These are phyloP conservation scores for Druon quercuslanigerum DNA, from an alignment of 1,140 invertebrate genomes.

Conservation along the genomic window DNA sequence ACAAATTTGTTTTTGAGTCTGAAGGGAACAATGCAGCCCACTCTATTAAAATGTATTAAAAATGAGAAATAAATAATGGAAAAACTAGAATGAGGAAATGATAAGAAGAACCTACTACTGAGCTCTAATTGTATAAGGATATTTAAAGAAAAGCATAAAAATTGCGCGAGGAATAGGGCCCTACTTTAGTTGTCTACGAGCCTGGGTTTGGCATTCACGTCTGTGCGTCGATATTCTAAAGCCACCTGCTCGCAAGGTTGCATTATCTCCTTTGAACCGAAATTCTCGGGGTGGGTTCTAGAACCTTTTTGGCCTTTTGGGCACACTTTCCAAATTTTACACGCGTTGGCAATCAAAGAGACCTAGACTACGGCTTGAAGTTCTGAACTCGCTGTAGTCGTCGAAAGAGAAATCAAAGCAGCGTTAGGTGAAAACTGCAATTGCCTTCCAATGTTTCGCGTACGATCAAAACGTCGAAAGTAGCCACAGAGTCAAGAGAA, in stretches of 20 bases:
- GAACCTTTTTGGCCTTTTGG: background rate
- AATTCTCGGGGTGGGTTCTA: background rate
- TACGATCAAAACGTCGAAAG: slow-evolving; percentile 22
- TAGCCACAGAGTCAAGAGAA: background rate
- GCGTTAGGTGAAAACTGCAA: background rate
- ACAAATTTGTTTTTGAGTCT: too few relatives aligned
- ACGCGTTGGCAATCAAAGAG: background rate
- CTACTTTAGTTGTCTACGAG: background rate
- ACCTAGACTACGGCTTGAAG: background rate
- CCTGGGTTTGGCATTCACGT: background rate
- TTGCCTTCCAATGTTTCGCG: slow-evolving; percentile 20
- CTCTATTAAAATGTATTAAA: too few relatives aligned
- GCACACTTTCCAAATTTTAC: background rate
- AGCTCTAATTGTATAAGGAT: too few relatives aligned
- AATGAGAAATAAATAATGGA: background rate
- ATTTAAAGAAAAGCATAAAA: background rate
- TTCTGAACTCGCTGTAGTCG: background rate
- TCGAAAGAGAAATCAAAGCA: background rate
- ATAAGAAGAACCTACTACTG: background rate
- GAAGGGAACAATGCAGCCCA: too few relatives aligned
- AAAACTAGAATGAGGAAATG: background rate
- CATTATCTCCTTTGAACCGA: background rate
- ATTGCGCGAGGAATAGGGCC: background rate
- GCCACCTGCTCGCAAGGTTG: background rate
- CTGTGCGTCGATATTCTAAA: background rate